Evolutionary conservation across 2,888 invertebrate genomes (phyloP), one percentile per base, ranked within the genome.

Genomic region (Anthrax anthrax): DNA sequence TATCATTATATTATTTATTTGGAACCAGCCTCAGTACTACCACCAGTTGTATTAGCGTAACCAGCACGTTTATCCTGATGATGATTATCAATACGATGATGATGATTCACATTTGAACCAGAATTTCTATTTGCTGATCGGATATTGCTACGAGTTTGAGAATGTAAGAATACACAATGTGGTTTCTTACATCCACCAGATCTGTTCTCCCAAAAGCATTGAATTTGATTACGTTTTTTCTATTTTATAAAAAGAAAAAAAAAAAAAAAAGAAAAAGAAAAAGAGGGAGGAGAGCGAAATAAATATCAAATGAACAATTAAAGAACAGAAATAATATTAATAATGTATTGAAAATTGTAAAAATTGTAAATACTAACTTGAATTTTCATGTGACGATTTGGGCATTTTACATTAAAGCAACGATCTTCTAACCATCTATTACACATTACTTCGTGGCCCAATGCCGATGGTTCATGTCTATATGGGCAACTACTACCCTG

Each of bases 151-250:
- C 37, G 19, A 1, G 43, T 37, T 16, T 39, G 17, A 13, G 29
- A 43, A 65, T 89, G 89, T 69, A 81, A 72, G 63, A 88, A 90
- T 0, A 84, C 80, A 69, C 90, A 90, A 63, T 86, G 84, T 47
- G 82, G 81, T 68, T 88, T 89, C 56, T 79, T 77, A 64, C 90
- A 90, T 2, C 90, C 90, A 12, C 79, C 76, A 0, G 87, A 85
- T 67, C 88, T 87, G 53, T 75, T 78, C 69, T 89, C 89, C 85
- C 86, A 90, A 65, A 84, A 89, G 67, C 90, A 90, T 2, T 83
- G 83, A 60, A 85, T 86, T 53, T 76, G 77, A 69, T 82, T 81
- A 53, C 87, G 78, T 65, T 86, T 83, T 77, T 84, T 84, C 84
- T 85, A 66, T 8, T 72, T 66, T 41, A 48, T 49, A 43, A 46